Percentiles rank a stretch among this genome's conserved stretches.
phyloP scores from a whole-genome alignment of 2,113 vertebrate species.

The Felis catus region F.catus_Fca126_mat1.0 CM031411.1:35173001-35173500 shows the following conservation, averaged over 20 bases:
- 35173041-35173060: neutral
- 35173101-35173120: neutral
- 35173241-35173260: neutral
- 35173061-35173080: neutral
- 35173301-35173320: too few relatives aligned
- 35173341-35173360: too few relatives aligned
- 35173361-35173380: too few relatives aligned
- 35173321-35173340: too few relatives aligned
- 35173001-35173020: constrained; percentile 63
- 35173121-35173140: neutral
- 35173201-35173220: neutral
- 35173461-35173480: too few relatives aligned
- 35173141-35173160: neutral
- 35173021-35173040: constrained; percentile 40
- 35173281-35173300: neutral
- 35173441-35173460: too few relatives aligned
- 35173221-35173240: neutral
- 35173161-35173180: neutral
- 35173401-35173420: too few relatives aligned
- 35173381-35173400: too few relatives aligned
- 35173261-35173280: neutral
- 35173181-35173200: neutral
- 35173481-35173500: neutral
- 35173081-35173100: constrained; percentile 2
- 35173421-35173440: too few relatives aligned